phyloP scores from a whole-genome alignment of 2,888 invertebrate genomes.

The Asteroscopus sphinx region DNA sequence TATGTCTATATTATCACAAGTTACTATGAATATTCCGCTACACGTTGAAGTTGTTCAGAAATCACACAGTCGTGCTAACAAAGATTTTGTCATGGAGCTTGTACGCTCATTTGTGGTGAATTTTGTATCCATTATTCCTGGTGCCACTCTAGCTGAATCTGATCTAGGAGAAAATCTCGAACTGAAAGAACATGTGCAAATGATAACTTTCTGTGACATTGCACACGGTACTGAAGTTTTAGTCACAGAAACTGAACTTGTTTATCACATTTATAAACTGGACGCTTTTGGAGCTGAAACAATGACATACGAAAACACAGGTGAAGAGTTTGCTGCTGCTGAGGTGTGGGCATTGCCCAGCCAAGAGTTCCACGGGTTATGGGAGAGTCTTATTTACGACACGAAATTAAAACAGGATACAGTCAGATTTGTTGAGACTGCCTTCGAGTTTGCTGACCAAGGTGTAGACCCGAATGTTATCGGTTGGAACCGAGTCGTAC shows the following conservation, averaged over 20 bases:
- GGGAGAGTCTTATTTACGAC: constrained; percentile 94
- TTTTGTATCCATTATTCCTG: constrained; percentile 73
- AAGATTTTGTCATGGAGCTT: constrained; percentile 70
- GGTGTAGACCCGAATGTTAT: constrained; percentile 95
- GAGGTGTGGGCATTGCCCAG: constrained; percentile 96
- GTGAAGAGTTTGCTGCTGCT: constrained; percentile 89
- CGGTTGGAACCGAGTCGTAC: constrained; percentile 96
- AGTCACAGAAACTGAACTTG: constrained; percentile 65
- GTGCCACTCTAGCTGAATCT: constrained; percentile 63
- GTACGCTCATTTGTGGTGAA: constrained; percentile 74
- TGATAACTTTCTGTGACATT: constrained; percentile 77
- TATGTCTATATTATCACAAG: too few relatives aligned
- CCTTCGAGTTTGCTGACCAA: constrained; percentile 95
- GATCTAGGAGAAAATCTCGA: constrained; percentile 71
- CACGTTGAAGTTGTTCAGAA: constrained; percentile 83
- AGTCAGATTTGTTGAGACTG: constrained; percentile 95
- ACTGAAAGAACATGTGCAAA: constrained; percentile 74
- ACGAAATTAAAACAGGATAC: constrained; percentile 79
- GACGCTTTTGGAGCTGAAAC: constrained; percentile 76
- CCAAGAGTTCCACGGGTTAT: constrained; percentile 94
- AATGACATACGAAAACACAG: constrained; percentile 83
- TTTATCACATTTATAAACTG: constrained; percentile 76
- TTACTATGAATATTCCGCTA: constrained; percentile 69
- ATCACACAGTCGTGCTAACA: constrained; percentile 70
- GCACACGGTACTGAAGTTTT: constrained; percentile 72